Evolutionary conservation across 1,140 invertebrate species (phyloP), one percentile per base, ranked within the genome.

Genomic region (Scaptomyza hsui): DNA sequence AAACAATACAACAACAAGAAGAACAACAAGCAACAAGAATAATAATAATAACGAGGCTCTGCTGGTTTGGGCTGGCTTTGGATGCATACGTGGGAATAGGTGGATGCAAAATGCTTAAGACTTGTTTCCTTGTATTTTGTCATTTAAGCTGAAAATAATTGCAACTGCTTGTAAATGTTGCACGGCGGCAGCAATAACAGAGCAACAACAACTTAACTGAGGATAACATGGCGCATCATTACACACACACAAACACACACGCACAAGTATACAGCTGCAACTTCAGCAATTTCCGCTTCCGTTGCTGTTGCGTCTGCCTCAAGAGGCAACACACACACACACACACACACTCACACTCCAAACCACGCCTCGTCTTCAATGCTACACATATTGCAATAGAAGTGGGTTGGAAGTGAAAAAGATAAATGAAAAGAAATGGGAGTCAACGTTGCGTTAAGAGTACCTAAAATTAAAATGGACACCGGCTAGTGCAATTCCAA

Each of bases 61-160:
- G 26, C 62, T 62, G 56, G 72, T 57, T 13, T 3, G 10, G 29
- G 32, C 3, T 42, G 37, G 51, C 61, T 32, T 45, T 21, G 61
- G 13, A 18, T 21, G 61, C 10, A 18, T 49, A 49, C 35, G 45
- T 49, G 60, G 55, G n/a, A n/a, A 24, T 16, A 55, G 41, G n/a
- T 37, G 56, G 26, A 9, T 13, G 21, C 44, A 75, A 89, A 29
- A 88, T 89, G 78, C 86, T 89, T 83, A 89, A 89, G 89, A 90
- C 81, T 89, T 82, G 75, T 83, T 90, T 90, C 80, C 89, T 90
- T 90, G 83, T 73, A 85, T 90, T 85, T 90, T 90, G 89, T 90
- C 89, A 79, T 85, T 90, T 90, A 90, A 90, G 89, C 89, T 90
- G 89, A 90, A 90, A 90, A 90, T 90, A 90, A 90, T 90, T 90